phyloP scores from a whole-genome alignment of 2,113 vertebrate species.

The Carlito syrichta region DNA sequence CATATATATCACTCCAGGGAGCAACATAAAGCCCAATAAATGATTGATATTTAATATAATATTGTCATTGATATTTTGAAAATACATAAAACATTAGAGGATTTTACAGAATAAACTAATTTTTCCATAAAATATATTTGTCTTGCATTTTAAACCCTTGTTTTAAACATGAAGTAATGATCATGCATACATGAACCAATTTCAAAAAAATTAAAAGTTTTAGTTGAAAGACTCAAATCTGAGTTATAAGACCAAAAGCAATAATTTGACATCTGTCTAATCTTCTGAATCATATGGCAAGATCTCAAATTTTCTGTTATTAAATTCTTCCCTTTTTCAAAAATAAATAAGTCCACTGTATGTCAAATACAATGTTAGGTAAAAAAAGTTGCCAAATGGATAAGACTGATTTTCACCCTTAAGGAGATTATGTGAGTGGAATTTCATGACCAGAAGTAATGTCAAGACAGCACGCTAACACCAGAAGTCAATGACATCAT shows the following conservation, averaged over 20 bases:
- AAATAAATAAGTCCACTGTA: not conserved
- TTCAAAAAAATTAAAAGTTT: not conserved
- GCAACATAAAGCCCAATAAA: not conserved
- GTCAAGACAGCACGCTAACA: not conserved
- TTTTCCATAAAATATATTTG: not conserved
- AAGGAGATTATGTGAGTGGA: not conserved
- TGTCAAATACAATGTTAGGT: not conserved
- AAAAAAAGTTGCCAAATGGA: not conserved
- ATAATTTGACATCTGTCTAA: not conserved
- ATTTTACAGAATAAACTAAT: not conserved
- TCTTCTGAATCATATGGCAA: not conserved
- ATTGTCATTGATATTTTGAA: not conserved
- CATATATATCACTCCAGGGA: not conserved
- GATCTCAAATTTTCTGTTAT: not conserved
- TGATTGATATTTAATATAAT: not conserved
- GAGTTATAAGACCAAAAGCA: not conserved
- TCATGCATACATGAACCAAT: not conserved
- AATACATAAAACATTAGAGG: not conserved
- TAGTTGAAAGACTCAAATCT: not conserved
- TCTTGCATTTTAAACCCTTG: not conserved
- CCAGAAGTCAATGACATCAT: not conserved
- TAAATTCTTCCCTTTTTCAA: not conserved
- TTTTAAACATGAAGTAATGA: not conserved
- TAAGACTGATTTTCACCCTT: not conserved
- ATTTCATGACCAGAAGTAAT: not conserved